Base-by-base conservation (phyloP, 2,113 vertebrate species). In the Tursiops truncatus region DNA sequence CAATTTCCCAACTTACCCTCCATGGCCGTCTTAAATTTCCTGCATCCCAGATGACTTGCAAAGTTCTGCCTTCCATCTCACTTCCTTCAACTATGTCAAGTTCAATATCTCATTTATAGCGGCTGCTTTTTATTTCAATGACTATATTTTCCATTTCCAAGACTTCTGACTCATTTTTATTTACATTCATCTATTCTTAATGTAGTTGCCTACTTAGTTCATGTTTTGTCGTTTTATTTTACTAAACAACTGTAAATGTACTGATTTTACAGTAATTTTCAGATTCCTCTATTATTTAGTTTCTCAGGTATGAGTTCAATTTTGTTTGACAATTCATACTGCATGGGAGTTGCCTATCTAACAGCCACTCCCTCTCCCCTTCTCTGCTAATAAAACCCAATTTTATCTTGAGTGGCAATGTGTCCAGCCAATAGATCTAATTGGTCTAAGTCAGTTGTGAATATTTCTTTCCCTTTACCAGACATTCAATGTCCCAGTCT, bases 221-320 rank as follows among this genome's bases (percentile, higher is more conserved):
- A 26, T 77, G 73, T 58, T 94, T 94, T 77, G 31, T 82, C 67
- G 2, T 62, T 92, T 44, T 47, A 62, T 56, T 6, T 67, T 50
- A 81, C 18, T 63, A 14, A 82, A 82, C 33, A 11, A 14, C 63
- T n/a, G 7, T 58, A 73, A 58, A 47, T 71, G 8, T 77, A 36
- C 70, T 87, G 71, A 71, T 79, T 91, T 95, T 38, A 77, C 87
- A 77, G 31, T 84, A 84, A 50, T 56, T 77, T 87, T 93, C 62
- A 95, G 63, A 50, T 56, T 92, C 44, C 31, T 76, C 18, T 26
- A 14, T 47, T 38, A 90, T 53, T 92, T 8, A 81, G 82, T 50
- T 86, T 56, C 23, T 26, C 15, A 6, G 21, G 38, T 38, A 85
- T 41, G 53, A 71, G n/a, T 77, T 92, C n/a, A 3, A 1, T 44